These are phyloP conservation scores for Euzetes globulus DNA, from an alignment of 2,888 invertebrate species.

Conservation along the genomic window DNA sequence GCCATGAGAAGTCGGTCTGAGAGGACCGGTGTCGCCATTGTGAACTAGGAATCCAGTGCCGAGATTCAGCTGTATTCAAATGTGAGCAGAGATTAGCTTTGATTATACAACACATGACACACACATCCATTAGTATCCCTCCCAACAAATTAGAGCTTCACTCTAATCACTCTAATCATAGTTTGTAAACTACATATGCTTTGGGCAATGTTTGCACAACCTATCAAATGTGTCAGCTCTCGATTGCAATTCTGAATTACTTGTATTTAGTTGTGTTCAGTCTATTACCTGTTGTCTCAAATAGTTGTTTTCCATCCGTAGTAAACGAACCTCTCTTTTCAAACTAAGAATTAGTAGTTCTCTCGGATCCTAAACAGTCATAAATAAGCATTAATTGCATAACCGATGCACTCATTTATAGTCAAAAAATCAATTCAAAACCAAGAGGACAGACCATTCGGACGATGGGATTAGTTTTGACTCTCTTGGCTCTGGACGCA, in stretches of 20 bases:
- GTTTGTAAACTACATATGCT: conserved; percentile 18
- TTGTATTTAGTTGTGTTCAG: background rate
- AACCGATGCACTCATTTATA: background rate
- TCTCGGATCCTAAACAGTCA: conserved; percentile 64
- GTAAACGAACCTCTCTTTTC: conserved; percentile 73
- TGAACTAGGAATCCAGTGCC: conserved; percentile 28
- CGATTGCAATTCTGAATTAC: conserved; percentile 14
- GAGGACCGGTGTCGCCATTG: background rate
- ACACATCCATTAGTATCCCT: conserved; percentile 16
- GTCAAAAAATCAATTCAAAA: conserved; percentile 19
- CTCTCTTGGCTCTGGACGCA: conserved; percentile 83
- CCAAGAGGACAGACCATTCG: conserved; percentile 62
- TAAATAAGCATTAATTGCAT: background rate
- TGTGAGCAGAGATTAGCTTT: background rate
- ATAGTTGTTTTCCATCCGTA: conserved; percentile 82
- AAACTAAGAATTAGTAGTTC: conserved; percentile 81
- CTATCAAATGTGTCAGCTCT: conserved; percentile 21
- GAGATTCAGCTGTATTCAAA: conserved; percentile 32
- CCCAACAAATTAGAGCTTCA: conserved; percentile 27
- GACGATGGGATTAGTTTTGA: conserved; percentile 82
- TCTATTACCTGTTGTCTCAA: conserved; percentile 56
- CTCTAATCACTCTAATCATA: conserved; percentile 26
- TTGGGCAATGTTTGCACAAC: conserved; percentile 28
- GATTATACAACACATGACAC: conserved; percentile 19
- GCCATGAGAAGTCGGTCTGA: background rate